A percentile compares a stretch with the other conserved stretches of the same genome.
Evolutionary conservation across 2,797 vertebrate genomes (phyloP).

Genomic region (Myotis myotis): DNA sequence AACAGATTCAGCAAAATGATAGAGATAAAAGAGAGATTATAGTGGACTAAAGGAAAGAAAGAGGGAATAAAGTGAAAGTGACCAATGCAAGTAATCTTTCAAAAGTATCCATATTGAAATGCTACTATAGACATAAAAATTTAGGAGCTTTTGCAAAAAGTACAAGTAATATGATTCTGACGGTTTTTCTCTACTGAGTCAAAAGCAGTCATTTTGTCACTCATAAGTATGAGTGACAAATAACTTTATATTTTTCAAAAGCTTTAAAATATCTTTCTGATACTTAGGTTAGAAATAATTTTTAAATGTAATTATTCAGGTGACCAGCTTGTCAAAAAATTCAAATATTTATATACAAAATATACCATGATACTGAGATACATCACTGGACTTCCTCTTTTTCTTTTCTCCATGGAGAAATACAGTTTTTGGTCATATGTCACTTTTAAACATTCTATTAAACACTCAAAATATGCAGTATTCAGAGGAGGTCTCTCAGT

Average conservation of each 20-base stretch:
- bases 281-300: slow-evolving; percentile 34
- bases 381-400: neutral
- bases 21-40: neutral
- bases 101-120: neutral
- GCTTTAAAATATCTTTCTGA: neutral
- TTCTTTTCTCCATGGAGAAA: neutral
- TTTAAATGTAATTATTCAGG: slow-evolving; percentile 44
- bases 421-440: neutral
- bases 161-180: neutral
- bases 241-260: neutral
- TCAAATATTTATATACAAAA: slow-evolving; percentile 12
- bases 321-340: slow-evolving; percentile 33
- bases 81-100: neutral
- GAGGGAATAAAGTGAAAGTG: neutral
- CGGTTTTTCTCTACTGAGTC: neutral
- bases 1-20: neutral
- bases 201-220: neutral
- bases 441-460: slow-evolving; percentile 9
- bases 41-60: neutral
- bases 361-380: neutral
- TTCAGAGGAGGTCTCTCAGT: slow-evolving; percentile 8
- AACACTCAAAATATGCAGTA: slow-evolving; percentile 20
- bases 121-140: slow-evolving; percentile 3
- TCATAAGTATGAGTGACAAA: too few species aligned
- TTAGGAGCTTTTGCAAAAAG: neutral